Conservation (phyloP, 2,113 vertebrate species). For the Oncorhynchus clarkii region DNA sequence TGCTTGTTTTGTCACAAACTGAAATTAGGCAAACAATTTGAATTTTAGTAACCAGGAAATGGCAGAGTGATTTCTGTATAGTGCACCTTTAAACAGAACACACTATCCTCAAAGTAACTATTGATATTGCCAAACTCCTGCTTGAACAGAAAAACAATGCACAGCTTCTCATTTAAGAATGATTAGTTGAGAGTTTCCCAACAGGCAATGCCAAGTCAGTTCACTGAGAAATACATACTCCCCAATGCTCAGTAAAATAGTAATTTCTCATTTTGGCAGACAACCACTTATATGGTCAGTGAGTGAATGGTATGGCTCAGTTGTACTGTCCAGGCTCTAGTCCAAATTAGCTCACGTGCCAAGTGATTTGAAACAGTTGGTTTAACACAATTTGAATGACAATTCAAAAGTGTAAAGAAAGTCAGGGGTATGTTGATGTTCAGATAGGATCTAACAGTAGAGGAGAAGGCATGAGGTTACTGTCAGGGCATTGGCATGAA, state of each 20-base stretch:
- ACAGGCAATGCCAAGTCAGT: slow-evolving; percentile 35
- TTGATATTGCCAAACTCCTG: slow-evolving; percentile 35
- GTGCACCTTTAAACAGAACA: slow-evolving; percentile 6
- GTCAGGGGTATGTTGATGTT: slow-evolving; percentile 37
- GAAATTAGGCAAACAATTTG: too few relatives aligned
- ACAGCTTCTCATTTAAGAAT: slow-evolving; percentile 26
- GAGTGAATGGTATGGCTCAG: slow-evolving; percentile 20
- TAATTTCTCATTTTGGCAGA: slow-evolving; percentile 37
- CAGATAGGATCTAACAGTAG: slow-evolving; percentile 7
- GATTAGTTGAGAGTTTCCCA: slow-evolving; percentile 30
- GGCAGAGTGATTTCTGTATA: too few relatives aligned
- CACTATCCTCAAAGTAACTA: neutral
- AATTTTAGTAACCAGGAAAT: too few relatives aligned
- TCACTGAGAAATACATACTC: slow-evolving; percentile 4
- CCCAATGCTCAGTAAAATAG: slow-evolving; percentile 29
- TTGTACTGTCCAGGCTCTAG: slow-evolving; percentile 18
- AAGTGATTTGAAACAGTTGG: slow-evolving; percentile 38
- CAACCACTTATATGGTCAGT: slow-evolving; percentile 19
- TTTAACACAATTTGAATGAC: slow-evolving; percentile 37
- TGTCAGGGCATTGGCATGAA: slow-evolving; percentile 20
- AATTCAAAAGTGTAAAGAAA: slow-evolving; percentile 36
- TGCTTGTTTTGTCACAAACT: too few relatives aligned
- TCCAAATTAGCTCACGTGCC: slow-evolving; percentile 23
- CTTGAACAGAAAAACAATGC: slow-evolving; percentile 20
- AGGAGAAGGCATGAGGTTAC: slow-evolving; percentile 26